Conservation (phyloP, 1,140 invertebrate species). For the Pseudomyrmex sp. region DNA sequence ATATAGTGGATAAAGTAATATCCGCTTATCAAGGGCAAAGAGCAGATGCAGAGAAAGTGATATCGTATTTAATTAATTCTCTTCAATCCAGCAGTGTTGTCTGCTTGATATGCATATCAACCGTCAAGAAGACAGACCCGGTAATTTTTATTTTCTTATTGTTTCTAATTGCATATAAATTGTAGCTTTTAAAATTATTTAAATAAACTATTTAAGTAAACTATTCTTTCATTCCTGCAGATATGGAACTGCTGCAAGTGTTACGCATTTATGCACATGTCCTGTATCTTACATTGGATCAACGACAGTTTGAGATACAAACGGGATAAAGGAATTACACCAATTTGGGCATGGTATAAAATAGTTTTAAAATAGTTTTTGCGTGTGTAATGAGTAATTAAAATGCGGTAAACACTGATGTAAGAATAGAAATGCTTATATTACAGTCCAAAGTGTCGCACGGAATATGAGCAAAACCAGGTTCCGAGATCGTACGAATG, state of each 20-base stretch:
- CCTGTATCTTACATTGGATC: constrained; percentile 96
- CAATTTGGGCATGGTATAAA: constrained; percentile 84
- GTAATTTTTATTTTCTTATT: constrained; percentile 81
- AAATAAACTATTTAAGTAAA: background rate
- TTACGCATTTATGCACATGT: constrained; percentile 93
- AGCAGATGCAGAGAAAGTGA: constrained; percentile 87
- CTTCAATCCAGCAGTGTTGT: constrained; percentile 92
- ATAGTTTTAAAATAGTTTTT: background rate
- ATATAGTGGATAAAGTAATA: constrained; percentile 77
- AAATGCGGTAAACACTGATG: background rate
- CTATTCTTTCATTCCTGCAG: constrained; percentile 79
- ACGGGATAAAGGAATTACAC: constrained; percentile 86
- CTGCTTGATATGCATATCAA: constrained; percentile 96
- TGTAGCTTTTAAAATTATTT: background rate
- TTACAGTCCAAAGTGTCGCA: constrained; percentile 95
- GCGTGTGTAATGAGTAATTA: background rate
- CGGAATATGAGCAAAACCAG: constrained; percentile 90
- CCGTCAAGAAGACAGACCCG: constrained; percentile 92
- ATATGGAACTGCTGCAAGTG: constrained; percentile 95
- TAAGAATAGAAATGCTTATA: constrained; percentile 60
- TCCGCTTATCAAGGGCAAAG: constrained; percentile 83
- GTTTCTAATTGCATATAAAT: background rate
- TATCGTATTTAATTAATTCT: constrained; percentile 90
- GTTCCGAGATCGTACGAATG: constrained; percentile 94
- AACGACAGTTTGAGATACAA: constrained; percentile 93